These are phyloP conservation scores for Cryptus viduatorius DNA, from an alignment of 2,888 invertebrate species.

Conservation along the genomic window DNA sequence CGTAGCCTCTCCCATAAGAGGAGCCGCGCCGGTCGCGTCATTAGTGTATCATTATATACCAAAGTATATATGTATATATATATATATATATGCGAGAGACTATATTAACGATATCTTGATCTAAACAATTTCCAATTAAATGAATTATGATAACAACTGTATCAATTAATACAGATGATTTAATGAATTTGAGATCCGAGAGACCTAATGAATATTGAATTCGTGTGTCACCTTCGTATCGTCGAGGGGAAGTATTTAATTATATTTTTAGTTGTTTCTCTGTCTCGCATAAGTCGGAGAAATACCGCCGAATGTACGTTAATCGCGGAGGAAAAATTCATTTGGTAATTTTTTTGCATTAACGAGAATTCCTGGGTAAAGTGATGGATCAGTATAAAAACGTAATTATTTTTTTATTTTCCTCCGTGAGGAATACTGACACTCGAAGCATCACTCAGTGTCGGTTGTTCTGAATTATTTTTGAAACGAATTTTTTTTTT, in stretches of 20 bases:
- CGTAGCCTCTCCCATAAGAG: conserved; percentile 7
- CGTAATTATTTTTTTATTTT: background rate
- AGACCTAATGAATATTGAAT: conserved; percentile 18
- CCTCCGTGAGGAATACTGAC: background rate
- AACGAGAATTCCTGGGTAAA: background rate
- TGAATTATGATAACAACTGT: conserved; percentile 31
- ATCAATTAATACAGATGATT: conserved; percentile 15
- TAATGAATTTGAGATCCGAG: background rate
- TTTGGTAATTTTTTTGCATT: too few species aligned
- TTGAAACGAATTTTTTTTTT: background rate
- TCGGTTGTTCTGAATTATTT: too few species aligned
- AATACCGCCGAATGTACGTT: background rate
- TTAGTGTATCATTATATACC: conserved; percentile 23
- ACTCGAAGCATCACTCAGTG: background rate
- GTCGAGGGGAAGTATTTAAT: background rate
- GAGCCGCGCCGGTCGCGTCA: conserved; percentile 1
- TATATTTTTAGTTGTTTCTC: background rate
- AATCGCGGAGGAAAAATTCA: background rate
- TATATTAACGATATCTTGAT: conserved; percentile 18
- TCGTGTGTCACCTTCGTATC: background rate
- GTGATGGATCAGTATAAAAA: background rate
- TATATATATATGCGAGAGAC: background rate
- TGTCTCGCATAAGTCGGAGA: background rate
- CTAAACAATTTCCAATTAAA: conserved; percentile 34
- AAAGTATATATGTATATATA: background rate